phyloP scores from a whole-genome alignment of 2,113 vertebrate genomes.

The Caranx melampygus region DNA sequence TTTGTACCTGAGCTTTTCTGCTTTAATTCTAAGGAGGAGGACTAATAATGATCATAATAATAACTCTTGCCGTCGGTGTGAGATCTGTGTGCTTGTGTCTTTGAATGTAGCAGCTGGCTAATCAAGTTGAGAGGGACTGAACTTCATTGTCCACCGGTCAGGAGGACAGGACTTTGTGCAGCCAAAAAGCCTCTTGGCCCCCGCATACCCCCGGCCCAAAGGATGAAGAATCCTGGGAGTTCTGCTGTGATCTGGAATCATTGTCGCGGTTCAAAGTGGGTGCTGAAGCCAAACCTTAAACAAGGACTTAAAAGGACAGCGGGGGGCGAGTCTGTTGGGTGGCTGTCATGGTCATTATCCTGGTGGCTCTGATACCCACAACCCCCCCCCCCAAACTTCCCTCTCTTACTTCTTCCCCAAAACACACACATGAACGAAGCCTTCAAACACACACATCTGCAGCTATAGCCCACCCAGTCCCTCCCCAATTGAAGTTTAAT shows the following conservation, averaged over 20 bases:
- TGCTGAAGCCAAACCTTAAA: conserved; percentile 81
- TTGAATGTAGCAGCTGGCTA: conserved; percentile 39
- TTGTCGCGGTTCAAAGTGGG: conserved; percentile 81
- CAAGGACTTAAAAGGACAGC: conserved; percentile 77
- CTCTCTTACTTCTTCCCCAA: not conserved
- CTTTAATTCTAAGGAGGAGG: not conserved
- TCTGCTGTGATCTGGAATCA: conserved; percentile 68
- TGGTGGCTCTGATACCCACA: conserved; percentile 36
- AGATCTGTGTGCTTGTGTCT: conserved; percentile 21
- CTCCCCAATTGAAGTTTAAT: conserved; percentile 68
- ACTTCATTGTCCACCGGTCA: conserved; percentile 49
- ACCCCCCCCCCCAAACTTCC: not conserved
- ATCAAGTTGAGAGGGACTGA: conserved; percentile 45
- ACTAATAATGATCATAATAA: not conserved
- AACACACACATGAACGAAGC: conserved; percentile 58
- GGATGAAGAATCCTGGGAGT: conserved; percentile 55
- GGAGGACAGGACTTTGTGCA: conserved; percentile 51
- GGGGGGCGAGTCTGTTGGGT: conserved; percentile 54
- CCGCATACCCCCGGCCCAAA: conserved; percentile 24
- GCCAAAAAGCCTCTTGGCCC: conserved; percentile 57
- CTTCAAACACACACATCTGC: conserved; percentile 66
- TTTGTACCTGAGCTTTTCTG: not conserved
- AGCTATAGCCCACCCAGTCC: conserved; percentile 72
- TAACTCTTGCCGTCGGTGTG: conserved; percentile 19
- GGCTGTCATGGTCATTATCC: conserved; percentile 74